These are phyloP conservation scores for Lycocerus yunnanus DNA, from an alignment of 2,888 invertebrate species.

Conservation along the genomic window DNA sequence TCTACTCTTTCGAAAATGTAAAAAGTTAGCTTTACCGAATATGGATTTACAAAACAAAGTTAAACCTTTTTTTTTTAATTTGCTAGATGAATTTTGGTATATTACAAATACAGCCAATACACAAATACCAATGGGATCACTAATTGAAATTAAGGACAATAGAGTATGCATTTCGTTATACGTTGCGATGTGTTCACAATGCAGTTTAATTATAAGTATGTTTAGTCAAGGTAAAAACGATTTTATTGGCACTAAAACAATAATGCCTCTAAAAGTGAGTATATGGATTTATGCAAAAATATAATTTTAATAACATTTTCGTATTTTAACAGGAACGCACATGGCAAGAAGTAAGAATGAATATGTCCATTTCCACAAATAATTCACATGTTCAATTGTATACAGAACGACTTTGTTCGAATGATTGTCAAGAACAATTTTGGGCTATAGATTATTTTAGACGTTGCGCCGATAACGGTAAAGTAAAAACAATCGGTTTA, in stretches of 20 bases:
- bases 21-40: too few species aligned
- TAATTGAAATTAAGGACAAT: background rate
- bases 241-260: background rate
- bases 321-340: background rate
- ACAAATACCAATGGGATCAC: background rate
- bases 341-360: conserved; percentile 5
- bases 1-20: too few species aligned
- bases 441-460: conserved; percentile 40
- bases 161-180: background rate
- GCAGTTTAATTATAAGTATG: background rate
- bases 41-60: too few species aligned
- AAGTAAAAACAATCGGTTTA: too few species aligned
- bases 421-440: conserved; percentile 11
- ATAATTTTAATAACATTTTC: background rate
- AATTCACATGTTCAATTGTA: background rate
- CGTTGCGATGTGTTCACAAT: conserved; percentile 2
- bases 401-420: background rate
- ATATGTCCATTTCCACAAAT: background rate
- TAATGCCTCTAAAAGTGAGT: background rate
- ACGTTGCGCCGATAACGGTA: conserved; percentile 31
- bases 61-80: too few species aligned
- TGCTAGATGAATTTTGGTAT: background rate
- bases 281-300: background rate
- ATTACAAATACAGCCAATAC: too few species aligned
- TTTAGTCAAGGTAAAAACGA: too few species aligned